phyloP scores from a whole-genome alignment of 2,113 vertebrate genomes.

The Charadrius vociferus region DNA sequence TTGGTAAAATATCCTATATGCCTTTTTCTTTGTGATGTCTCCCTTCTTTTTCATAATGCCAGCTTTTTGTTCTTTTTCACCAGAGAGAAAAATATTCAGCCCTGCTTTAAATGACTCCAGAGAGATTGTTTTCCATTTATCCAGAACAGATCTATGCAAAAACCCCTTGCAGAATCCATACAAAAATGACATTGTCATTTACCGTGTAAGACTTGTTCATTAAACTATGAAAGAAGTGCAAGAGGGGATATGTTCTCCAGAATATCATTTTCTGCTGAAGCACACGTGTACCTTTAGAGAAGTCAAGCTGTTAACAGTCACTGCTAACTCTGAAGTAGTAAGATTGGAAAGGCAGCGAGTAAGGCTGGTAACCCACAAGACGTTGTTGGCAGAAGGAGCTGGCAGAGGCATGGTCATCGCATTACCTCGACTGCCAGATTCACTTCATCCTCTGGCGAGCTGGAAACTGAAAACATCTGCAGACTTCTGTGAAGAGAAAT shows the following conservation, averaged over 20 bases:
- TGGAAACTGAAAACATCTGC: background rate
- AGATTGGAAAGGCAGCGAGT: background rate
- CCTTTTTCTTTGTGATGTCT: background rate
- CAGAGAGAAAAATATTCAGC: background rate
- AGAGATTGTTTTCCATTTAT: background rate
- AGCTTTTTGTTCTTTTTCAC: background rate
- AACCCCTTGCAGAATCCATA: background rate
- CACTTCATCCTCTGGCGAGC: background rate
- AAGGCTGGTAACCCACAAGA: background rate
- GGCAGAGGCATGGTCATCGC: background rate
- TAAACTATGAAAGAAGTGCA: background rate
- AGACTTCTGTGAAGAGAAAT: background rate
- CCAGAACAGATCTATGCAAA: background rate
- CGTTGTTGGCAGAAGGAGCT: background rate
- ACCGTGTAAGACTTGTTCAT: background rate
- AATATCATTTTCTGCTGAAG: background rate
- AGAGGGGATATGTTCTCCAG: background rate
- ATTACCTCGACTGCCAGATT: background rate
- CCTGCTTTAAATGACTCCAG: background rate
- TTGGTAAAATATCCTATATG: background rate
- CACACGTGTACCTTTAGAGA: accelerated
- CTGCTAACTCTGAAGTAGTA: background rate
- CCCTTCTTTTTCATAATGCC: background rate
- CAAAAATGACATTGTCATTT: background rate
- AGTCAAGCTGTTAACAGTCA: background rate